phyloP scores from a whole-genome alignment of 64 coral and sea anemone genomes.

The Montipora cactus region DNA sequence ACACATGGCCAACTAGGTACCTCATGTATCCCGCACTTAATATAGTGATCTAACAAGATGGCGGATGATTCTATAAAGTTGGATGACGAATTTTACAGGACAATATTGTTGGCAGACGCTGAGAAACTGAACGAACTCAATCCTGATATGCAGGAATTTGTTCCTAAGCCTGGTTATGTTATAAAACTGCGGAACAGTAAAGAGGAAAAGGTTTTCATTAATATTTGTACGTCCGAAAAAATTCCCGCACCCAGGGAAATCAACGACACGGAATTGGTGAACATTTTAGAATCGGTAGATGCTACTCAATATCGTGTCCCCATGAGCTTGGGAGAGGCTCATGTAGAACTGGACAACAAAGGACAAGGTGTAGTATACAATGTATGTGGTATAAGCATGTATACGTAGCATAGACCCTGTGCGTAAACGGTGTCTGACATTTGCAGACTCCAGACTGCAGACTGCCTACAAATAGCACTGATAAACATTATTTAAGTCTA shows the following conservation, averaged over 20 bases:
- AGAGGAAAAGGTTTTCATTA: constrained; percentile 94
- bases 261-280: constrained; percentile 70
- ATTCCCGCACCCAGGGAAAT: constrained; percentile 83
- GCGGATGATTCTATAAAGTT: constrained; percentile 58
- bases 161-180: constrained; percentile 89
- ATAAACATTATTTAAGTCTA: no score
- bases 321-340: constrained; percentile 91
- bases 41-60: constrained; percentile 53
- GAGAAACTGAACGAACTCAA: constrained; percentile 44
- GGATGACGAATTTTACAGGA: constrained; percentile 86
- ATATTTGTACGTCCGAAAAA: constrained; percentile 86
- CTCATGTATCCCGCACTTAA: no score
- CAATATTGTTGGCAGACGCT: constrained; percentile 71
- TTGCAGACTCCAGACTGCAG: no score
- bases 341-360: constrained; percentile 91
- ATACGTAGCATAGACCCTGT: no score
- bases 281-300: constrained; percentile 80
- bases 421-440: no score
- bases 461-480: no score
- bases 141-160: constrained; percentile 71
- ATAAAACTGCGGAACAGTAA: constrained; percentile 80
- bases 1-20: no score
- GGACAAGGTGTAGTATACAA: constrained; percentile 69
- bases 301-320: constrained; percentile 88
- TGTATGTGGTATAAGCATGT: no score